These are phyloP conservation scores for Parapristionchus giblindavisi DNA, from an alignment of 2,888 invertebrate species.

Conservation along the genomic window DNA sequence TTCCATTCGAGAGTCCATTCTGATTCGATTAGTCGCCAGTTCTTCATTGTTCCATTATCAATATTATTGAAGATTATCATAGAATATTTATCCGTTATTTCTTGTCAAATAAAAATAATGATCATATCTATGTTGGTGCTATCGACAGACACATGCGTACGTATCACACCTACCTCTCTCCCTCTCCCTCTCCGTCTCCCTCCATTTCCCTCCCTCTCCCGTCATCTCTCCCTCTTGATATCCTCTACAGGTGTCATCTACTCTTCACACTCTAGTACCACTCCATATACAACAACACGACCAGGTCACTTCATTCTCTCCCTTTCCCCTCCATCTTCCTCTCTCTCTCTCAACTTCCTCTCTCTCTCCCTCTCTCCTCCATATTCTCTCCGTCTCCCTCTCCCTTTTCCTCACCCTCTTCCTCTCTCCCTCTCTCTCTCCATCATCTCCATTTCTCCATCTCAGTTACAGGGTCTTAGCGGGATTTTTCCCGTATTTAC, in stretches of 20 bases:
- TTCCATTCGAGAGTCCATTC: too few relatives aligned
- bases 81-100: not conserved
- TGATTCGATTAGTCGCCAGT: too few relatives aligned
- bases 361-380: too few relatives aligned
- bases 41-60: too few relatives aligned
- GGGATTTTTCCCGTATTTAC: too few relatives aligned
- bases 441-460: slow-evolving; percentile 15
- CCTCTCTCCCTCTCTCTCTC: not conserved
- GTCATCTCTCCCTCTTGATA: not conserved
- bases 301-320: not conserved
- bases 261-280: slow-evolving; percentile 15
- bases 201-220: slow-evolving; percentile 7
- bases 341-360: not conserved
- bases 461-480: too few relatives aligned
- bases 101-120: not conserved
- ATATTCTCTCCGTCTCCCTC: too few relatives aligned
- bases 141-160: not conserved
- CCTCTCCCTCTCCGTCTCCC: slow-evolving; percentile 13
- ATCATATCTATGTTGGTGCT: not conserved
- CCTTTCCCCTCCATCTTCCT: not conserved
- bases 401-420: too few relatives aligned
- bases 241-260: slow-evolving; percentile 5
- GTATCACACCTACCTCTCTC: slow-evolving; percentile 18
- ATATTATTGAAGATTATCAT: too few relatives aligned
- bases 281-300: not conserved